These are phyloP conservation scores for Salticus scenicus DNA, from an alignment of 2,888 invertebrate species.

Conservation along the genomic window DNA sequence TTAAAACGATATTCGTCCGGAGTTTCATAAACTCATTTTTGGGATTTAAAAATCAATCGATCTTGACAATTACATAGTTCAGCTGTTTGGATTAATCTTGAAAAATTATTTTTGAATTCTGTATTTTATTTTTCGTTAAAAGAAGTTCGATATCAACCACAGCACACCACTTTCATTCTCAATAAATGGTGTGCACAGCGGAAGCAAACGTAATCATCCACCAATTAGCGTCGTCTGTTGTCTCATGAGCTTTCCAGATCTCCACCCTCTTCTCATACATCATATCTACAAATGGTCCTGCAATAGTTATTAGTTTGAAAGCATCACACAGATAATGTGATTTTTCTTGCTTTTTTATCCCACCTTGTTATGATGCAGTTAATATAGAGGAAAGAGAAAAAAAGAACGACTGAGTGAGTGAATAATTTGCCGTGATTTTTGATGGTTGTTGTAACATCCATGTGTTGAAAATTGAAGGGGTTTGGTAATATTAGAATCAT, in stretches of 20 bases:
- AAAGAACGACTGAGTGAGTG: background rate
- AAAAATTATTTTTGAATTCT: too few species aligned
- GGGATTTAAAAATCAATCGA: too few species aligned
- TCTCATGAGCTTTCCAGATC: background rate
- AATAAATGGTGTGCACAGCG: constrained; percentile 1
- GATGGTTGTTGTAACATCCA: background rate
- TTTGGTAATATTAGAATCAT: background rate
- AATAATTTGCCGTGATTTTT: constrained; percentile 39
- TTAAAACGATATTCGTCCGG: too few species aligned
- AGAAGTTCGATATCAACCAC: background rate
- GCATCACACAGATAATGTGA: constrained; percentile 20
- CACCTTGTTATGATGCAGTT: constrained; percentile 9
- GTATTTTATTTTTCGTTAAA: too few species aligned
- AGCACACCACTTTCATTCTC: constrained; percentile 4
- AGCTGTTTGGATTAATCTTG: too few species aligned
- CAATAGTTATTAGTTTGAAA: constrained; percentile 58
- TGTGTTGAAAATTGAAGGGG: constrained; percentile 13
- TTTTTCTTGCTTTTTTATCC: background rate
- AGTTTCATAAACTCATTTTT: too few species aligned
- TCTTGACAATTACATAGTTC: too few species aligned
- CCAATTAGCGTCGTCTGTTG: background rate
- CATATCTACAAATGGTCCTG: constrained; percentile 13
- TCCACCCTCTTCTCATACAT: constrained; percentile 25
- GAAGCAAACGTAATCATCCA: constrained; percentile 6
- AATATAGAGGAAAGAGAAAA: background rate